Evolutionary conservation across 2,888 invertebrate genomes (phyloP).

Genomic region (Drosophila vallismaia): DNA sequence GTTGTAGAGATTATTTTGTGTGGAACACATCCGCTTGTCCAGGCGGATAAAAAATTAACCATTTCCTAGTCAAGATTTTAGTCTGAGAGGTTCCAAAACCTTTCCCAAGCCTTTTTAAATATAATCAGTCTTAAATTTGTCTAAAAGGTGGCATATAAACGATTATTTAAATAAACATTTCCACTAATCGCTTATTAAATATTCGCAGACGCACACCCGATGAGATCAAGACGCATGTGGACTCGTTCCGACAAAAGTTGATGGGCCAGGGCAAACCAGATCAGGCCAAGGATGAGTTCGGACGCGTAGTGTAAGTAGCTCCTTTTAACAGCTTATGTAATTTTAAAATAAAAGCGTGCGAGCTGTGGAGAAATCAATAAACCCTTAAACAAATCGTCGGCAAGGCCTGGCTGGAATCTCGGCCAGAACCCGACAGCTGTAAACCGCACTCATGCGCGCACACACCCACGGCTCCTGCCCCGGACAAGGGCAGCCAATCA

Average conservation of each 20-base stretch:
- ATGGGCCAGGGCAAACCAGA: slow-evolving; percentile 87
- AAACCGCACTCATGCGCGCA: slow-evolving; percentile 43
- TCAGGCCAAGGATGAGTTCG: slow-evolving; percentile 91
- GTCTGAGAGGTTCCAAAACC: slow-evolving; percentile 1
- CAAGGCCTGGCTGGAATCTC: slow-evolving; percentile 57
- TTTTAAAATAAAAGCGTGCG: slow-evolving; percentile 21
- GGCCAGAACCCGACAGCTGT: slow-evolving; percentile 56
- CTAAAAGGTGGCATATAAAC: slow-evolving; percentile 18
- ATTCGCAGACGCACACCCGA: slow-evolving; percentile 90
- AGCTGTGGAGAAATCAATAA: slow-evolving; percentile 49
- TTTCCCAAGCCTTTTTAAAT: background rate
- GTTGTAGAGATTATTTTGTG: slow-evolving; percentile 78
- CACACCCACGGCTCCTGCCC: slow-evolving; percentile 11
- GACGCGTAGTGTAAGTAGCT: slow-evolving; percentile 87
- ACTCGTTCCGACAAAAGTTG: slow-evolving; percentile 93
- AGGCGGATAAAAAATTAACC: slow-evolving; percentile 38
- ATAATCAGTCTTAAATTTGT: background rate
- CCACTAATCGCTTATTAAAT: background rate
- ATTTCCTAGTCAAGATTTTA: slow-evolving; percentile 6
- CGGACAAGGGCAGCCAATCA: slow-evolving; percentile 45
- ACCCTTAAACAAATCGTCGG: slow-evolving; percentile 54
- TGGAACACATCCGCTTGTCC: slow-evolving; percentile 58
- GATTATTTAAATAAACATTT: background rate
- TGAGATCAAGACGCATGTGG: slow-evolving; percentile 94
- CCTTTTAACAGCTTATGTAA: slow-evolving; percentile 2